phyloP scores from a whole-genome alignment of 2,113 vertebrate species.

The Eubucco bourcierii region DNA sequence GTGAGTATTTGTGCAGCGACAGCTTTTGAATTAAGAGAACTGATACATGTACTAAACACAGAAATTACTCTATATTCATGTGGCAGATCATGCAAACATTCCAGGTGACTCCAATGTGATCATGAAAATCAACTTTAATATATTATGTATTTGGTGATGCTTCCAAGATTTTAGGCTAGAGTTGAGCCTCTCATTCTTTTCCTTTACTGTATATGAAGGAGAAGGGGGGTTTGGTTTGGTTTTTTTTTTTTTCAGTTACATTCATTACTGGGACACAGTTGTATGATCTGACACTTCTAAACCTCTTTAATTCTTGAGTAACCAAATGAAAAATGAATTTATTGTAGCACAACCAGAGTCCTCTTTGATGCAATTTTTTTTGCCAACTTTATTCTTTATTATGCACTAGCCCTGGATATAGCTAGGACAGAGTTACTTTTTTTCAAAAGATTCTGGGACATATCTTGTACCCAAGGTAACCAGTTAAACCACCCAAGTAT shows the following conservation, averaged over 20 bases:
- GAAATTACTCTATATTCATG: background rate
- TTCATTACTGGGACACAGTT: background rate
- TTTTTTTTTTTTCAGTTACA: background rate
- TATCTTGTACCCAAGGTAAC: too few relatives aligned
- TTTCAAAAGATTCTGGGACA: too few relatives aligned
- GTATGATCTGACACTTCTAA: background rate
- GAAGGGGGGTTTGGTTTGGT: background rate
- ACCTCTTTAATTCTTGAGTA: background rate
- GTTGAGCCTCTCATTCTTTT: background rate
- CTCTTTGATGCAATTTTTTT: background rate
- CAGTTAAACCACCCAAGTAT: too few relatives aligned
- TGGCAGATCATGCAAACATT: background rate
- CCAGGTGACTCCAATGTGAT: background rate
- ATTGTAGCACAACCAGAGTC: background rate
- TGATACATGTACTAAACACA: background rate
- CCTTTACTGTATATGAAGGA: background rate
- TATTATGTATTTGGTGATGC: background rate
- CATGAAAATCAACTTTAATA: background rate
- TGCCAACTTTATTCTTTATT: background rate
- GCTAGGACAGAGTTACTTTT: too few relatives aligned
- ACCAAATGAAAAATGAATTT: background rate
- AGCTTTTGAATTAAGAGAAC: background rate
- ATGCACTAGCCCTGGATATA: background rate
- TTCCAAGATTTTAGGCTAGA: background rate
- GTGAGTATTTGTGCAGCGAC: background rate